Evolutionary conservation across 2,113 vertebrate genomes (phyloP), one percentile per base, ranked within the genome.

Genomic region (Lampris megalopsis): DNA sequence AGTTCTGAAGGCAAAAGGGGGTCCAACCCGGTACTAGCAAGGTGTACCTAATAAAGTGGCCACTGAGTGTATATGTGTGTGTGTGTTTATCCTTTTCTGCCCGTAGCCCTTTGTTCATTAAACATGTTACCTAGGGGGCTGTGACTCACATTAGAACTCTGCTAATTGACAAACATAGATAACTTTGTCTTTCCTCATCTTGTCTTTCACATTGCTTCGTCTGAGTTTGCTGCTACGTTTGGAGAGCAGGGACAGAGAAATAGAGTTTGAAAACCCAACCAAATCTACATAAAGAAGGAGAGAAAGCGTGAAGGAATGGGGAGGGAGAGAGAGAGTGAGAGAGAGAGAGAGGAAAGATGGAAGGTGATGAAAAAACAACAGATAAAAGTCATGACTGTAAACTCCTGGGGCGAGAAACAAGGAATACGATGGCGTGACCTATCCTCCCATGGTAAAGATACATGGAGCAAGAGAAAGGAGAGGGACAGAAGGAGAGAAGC

Each of bases 341-440:
- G n/a, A 64, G 48, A 43, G 50, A 59, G 45, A 60, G 3, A 11
- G 50, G 53, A 42, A 2, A 9, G 63, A 79, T 76, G 0, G 11
- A 47, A 66, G 81, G 41, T 50, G 68, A 86, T 63, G 68, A 74
- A 47, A 61, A 54, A 48, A 69, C 24, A 24, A 38, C 47, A 74
- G 63, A 68, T n/a, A 63, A 35, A 79, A 74, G 77, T 81, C 45
- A 66, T 45, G 56, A 49, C 58, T 36, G 37, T 70, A 73, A 72
- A 84, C 70, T 86, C 72, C 47, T 59, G 58, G n/a, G 40, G 63
- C 58, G 67, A 79, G 68, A 75, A 75, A 71, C 67, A 59, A 60
- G 68, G 56, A 59, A 40, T 1, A 5, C 5, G 40, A 69, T 5
- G 6, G 40, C 53, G 24, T 70, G 64, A 70, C 41, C 52, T 43